Conservation (phyloP, 2,888 invertebrate species). For the Lypha dubia region DNA sequence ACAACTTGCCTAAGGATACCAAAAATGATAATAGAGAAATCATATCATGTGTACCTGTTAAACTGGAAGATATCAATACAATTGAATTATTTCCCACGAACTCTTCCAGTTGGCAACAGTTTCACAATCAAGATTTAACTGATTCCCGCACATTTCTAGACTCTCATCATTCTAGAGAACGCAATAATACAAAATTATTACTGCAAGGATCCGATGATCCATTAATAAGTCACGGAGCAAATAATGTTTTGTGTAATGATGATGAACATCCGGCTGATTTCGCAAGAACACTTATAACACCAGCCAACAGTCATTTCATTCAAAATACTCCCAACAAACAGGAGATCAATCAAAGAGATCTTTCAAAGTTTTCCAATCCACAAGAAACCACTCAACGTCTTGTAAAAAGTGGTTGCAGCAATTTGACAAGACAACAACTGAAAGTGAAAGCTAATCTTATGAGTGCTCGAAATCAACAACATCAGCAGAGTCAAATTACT, state of each 20-base stretch:
- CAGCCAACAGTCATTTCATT: slow-evolving; percentile 49
- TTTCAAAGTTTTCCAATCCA: background rate
- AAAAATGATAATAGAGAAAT: slow-evolving; percentile 26
- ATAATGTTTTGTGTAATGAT: slow-evolving; percentile 79
- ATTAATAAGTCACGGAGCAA: slow-evolving; percentile 82
- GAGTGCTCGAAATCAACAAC: slow-evolving; percentile 74
- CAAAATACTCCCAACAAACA: slow-evolving; percentile 9
- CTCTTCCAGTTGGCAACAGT: slow-evolving; percentile 73
- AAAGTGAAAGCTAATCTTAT: slow-evolving; percentile 79
- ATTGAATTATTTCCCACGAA: slow-evolving; percentile 73
- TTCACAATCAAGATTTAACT: slow-evolving; percentile 73
- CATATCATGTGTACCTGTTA: slow-evolving; percentile 72
- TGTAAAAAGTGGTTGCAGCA: slow-evolving; percentile 76
- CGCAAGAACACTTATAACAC: slow-evolving; percentile 75
- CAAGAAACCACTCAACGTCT: slow-evolving; percentile 12
- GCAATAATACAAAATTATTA: slow-evolving; percentile 77
- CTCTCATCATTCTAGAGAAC: slow-evolving; percentile 64
- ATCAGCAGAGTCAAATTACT: slow-evolving; percentile 43
- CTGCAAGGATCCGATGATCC: slow-evolving; percentile 83
- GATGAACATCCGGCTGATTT: slow-evolving; percentile 79
- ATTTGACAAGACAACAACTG: slow-evolving; percentile 79
- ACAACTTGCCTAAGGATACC: slow-evolving; percentile 52
- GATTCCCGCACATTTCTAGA: slow-evolving; percentile 61
- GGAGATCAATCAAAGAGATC: slow-evolving; percentile 48
- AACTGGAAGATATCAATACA: slow-evolving; percentile 74